Evolutionary conservation across 2,888 invertebrate genomes (phyloP), one percentile per base, ranked within the genome.

Genomic region (Nomada lathburiana): DNA sequence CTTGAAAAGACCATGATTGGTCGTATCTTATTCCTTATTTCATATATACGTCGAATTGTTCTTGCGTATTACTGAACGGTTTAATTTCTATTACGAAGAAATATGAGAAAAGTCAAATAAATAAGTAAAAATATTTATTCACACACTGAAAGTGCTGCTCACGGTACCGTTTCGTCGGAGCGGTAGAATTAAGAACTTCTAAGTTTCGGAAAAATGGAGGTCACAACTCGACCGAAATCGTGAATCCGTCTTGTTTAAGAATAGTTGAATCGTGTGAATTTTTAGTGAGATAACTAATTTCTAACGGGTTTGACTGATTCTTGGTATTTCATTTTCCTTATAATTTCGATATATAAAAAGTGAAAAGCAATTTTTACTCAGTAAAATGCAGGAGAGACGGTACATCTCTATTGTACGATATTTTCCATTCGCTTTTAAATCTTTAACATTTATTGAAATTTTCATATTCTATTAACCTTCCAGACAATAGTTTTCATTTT

Each of bases 341-440:
- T 76, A 42, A 63, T 63, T 50, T n/a, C 4, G 20, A 59, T 64
- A 71, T 70, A 59, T 64, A 50, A 20, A 11, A 5, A 42, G 53
- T 75, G 36, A 70, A 57, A 53, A 67, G 42, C 23, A 69, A 85
- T 85, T 76, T 80, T 76, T 78, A 73, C 59, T 57, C 50, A 76
- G 72, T 76, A 89, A 91, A 88, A 85, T 80, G 88, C 86, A 89
- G 91, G 90, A 91, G 91, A 91, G 91, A 91, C 91, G 59, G 69
- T 71, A 62, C 83, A 71, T 29, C 57, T 71, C 57, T 52, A 71
- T 74, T 67, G 55, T 78, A 68, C 67, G 55, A 63, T 76, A 78
- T 78, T 77, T 71, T 63, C n/a, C 44, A 47, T 64, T 68, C 71
- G 60, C 72, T 70, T 75, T 52, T 70, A 75, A 73, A 64, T 75